Evolutionary conservation across 2,888 invertebrate species (phyloP).

Genomic region (Phengaris arion): DNA sequence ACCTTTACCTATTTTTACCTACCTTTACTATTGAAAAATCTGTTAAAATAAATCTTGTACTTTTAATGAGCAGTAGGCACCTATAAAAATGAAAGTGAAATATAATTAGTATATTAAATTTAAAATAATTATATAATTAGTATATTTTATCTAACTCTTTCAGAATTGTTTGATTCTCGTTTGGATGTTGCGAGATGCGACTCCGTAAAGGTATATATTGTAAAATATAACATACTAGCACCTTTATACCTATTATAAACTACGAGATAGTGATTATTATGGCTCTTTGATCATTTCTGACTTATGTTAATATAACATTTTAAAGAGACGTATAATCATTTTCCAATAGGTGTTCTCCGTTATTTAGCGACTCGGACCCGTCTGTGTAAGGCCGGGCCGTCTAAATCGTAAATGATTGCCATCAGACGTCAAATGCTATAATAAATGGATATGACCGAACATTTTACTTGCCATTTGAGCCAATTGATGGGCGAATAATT

Average conservation of each 20-base stretch:
- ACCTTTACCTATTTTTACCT: neutral
- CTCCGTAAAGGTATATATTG: neutral
- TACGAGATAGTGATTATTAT: neutral
- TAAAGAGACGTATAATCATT: neutral
- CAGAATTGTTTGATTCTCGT: no score
- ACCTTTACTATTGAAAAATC: neutral
- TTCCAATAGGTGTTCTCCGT: slow-evolving; percentile 25
- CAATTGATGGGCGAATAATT: slow-evolving; percentile 25
- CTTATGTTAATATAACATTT: slow-evolving; percentile 21
- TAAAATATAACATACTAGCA: neutral
- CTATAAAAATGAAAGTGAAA: neutral
- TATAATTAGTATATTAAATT: no score
- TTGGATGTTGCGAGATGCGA: no score
- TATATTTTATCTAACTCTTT: no score
- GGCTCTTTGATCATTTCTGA: slow-evolving; percentile 1
- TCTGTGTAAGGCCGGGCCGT: slow-evolving; percentile 18
- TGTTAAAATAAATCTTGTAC: neutral
- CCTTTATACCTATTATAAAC: neutral
- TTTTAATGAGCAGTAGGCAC: neutral
- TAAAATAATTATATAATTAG: no score
- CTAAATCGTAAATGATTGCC: slow-evolving; percentile 22
- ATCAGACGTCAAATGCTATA: slow-evolving; percentile 27
- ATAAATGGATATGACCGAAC: slow-evolving; percentile 29
- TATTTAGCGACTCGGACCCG: slow-evolving; percentile 7
- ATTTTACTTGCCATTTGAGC: slow-evolving; percentile 26